A percentile compares a stretch with the other conserved stretches of the same genome.
Conservation (phyloP, 2,113 vertebrate genomes). For the Chelonoidis abingdonii region DNA sequence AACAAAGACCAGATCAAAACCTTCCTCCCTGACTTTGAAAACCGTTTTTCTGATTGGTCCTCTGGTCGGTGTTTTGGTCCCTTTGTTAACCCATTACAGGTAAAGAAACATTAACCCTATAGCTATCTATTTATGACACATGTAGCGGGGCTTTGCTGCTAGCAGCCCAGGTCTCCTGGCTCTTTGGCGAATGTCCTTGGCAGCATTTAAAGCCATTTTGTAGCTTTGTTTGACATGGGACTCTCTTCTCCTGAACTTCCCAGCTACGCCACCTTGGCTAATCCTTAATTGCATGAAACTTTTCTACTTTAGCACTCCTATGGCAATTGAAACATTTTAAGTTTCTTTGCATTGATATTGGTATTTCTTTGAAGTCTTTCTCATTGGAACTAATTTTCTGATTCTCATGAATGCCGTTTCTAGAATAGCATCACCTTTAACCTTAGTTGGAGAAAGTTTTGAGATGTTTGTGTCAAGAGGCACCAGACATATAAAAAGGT, state of each 20-base stretch:
- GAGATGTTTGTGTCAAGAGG: background rate
- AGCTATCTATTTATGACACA: no score
- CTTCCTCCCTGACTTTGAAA: no score
- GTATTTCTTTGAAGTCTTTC: background rate
- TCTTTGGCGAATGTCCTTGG: background rate
- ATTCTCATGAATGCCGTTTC: background rate
- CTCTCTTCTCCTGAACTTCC: background rate
- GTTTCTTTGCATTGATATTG: background rate
- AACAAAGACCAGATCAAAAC: no score
- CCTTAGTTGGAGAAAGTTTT: background rate
- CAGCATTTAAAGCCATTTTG: no score
- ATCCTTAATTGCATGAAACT: background rate
- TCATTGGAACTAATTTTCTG: background rate
- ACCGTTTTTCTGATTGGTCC: no score
- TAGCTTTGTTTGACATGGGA: no score
- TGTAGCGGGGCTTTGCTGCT: rapidly evolving
- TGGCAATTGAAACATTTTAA: background rate
- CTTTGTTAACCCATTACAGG: no score
- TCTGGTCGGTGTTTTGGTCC: no score
- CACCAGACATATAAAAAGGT: background rate
- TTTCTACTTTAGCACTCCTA: background rate
- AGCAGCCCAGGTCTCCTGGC: background rate
- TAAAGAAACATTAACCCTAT: no score
- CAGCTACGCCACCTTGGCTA: background rate
- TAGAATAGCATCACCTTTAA: background rate